These are phyloP conservation scores for Ophion costatus DNA, from an alignment of 2,888 invertebrate species.

Conservation along the genomic window DNA sequence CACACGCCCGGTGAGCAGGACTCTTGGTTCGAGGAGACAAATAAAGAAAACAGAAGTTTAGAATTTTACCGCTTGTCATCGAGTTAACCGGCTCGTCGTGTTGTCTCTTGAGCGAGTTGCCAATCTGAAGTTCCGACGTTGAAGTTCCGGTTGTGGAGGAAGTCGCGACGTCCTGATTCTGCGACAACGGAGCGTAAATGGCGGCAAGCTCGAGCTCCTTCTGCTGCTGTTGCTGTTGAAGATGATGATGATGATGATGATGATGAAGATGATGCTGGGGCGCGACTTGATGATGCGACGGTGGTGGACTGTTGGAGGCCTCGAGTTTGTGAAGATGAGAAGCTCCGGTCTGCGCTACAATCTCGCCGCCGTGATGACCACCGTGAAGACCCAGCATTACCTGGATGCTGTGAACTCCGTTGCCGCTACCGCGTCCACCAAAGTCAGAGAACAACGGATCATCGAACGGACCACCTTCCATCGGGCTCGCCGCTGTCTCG, in stretches of 20 bases:
- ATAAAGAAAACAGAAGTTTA: neutral
- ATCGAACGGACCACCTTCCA: slow-evolving; percentile 90
- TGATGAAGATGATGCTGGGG: slow-evolving; percentile 78
- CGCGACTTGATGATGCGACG: slow-evolving; percentile 80
- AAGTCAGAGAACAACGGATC: slow-evolving; percentile 93
- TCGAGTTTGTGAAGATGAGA: slow-evolving; percentile 83
- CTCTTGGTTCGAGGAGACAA: neutral
- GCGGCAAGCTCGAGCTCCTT: slow-evolving; percentile 81
- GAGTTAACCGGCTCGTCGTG: slow-evolving; percentile 79
- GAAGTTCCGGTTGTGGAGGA: slow-evolving; percentile 79
- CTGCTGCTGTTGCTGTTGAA: slow-evolving; percentile 83
- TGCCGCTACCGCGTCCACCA: slow-evolving; percentile 84
- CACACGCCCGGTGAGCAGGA: neutral
- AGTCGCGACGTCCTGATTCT: slow-evolving; percentile 84
- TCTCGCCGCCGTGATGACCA: slow-evolving; percentile 80
- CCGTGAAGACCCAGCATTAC: slow-evolving; percentile 88
- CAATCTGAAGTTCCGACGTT: slow-evolving; percentile 79
- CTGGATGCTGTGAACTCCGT: slow-evolving; percentile 87
- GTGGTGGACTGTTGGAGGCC: slow-evolving; percentile 83
- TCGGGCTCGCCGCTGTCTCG: slow-evolving; percentile 78
- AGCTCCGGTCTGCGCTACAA: slow-evolving; percentile 77
- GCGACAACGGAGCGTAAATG: slow-evolving; percentile 80
- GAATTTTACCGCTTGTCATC: slow-evolving; percentile 76
- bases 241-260: slow-evolving; percentile 82
- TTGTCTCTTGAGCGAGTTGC: slow-evolving; percentile 79